A percentile compares a stretch with the other conserved stretches of the same genome.
These are phyloP conservation scores for Leptinotarsa texana DNA, from an alignment of 1,140 invertebrate species.

Conservation along the genomic window DNA sequence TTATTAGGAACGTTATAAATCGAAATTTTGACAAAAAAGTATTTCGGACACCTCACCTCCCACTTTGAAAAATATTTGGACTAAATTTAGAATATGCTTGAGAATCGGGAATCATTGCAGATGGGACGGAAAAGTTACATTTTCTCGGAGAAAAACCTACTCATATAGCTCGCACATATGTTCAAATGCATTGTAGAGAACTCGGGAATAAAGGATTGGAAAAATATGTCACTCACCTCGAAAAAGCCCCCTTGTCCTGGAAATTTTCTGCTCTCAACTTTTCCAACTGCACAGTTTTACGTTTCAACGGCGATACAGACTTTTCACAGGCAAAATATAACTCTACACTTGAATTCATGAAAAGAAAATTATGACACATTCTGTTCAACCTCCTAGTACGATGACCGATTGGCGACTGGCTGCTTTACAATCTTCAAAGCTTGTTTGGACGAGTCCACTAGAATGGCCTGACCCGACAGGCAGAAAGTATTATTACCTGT, in stretches of 20 bases:
- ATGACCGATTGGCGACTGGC: conserved; percentile 55
- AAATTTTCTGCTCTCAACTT: conserved; percentile 37
- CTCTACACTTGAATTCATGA: conserved; percentile 52
- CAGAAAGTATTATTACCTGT: neutral
- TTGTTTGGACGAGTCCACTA: conserved; percentile 54
- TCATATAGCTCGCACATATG: neutral
- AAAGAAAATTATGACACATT: conserved; percentile 55
- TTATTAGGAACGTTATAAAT: conserved; percentile 17
- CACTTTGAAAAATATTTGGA: conserved; percentile 42
- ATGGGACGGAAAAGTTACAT: neutral
- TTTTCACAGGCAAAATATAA: conserved; percentile 46
- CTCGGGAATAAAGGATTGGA: conserved; percentile 12
- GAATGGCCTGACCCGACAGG: conserved; percentile 39
- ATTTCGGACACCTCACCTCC: conserved; percentile 40
- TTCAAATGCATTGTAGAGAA: neutral
- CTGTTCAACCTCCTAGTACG: conserved; percentile 52
- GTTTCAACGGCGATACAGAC: conserved; percentile 36
- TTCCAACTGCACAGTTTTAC: conserved; percentile 38
- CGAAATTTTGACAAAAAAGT: conserved; percentile 8
- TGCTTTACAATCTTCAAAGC: conserved; percentile 54
- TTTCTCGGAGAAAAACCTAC: conserved; percentile 4
- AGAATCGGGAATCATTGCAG: conserved; percentile 7
- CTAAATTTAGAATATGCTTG: conserved; percentile 49
- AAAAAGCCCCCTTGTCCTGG: conserved; percentile 43
- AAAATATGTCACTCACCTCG: conserved; percentile 55